Percentiles rank a stretch among this genome's conserved stretches.
Conservation (phyloP, 2,113 vertebrate genomes). For the Seriola rivoliana region DNA sequence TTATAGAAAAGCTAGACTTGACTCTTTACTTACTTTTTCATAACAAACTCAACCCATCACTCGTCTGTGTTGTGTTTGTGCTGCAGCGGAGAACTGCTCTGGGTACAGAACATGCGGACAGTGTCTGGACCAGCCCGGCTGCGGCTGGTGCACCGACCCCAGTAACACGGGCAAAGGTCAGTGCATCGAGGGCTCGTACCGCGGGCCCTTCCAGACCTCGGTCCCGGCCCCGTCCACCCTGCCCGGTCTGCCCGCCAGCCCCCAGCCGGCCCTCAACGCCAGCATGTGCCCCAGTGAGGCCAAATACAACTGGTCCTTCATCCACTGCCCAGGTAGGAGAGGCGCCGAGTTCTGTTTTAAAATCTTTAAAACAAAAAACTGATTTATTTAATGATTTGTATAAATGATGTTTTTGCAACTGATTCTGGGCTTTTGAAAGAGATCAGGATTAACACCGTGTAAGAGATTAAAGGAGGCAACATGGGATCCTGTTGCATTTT, state of each 20-base stretch:
- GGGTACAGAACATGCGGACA: conserved; percentile 94
- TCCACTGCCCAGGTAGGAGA: conserved; percentile 92
- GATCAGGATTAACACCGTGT: too few relatives aligned
- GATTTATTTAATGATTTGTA: not conserved
- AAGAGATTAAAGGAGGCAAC: too few relatives aligned
- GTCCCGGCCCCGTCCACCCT: conserved; percentile 82
- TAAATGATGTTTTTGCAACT: not conserved
- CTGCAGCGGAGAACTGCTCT: conserved; percentile 95
- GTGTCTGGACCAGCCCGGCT: conserved; percentile 96
- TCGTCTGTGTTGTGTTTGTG: not conserved
- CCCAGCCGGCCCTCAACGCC: conserved; percentile 90
- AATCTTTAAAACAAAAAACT: not conserved
- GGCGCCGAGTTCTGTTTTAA: not conserved
- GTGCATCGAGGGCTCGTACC: conserved; percentile 93
- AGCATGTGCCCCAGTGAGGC: conserved; percentile 90
- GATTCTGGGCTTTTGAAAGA: too few relatives aligned
- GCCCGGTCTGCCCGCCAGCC: conserved; percentile 86
- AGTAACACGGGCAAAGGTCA: conserved; percentile 95
- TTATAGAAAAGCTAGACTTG: not conserved
- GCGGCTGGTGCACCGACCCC: conserved; percentile 97
- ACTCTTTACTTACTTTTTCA: too few relatives aligned
- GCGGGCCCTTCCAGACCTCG: conserved; percentile 90
- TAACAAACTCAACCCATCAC: not conserved
- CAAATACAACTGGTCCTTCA: conserved; percentile 96
- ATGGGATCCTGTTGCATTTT: too few relatives aligned